These are phyloP conservation scores for Saturnia japonica DNA, from an alignment of 2,888 invertebrate species.

Conservation along the genomic window DNA sequence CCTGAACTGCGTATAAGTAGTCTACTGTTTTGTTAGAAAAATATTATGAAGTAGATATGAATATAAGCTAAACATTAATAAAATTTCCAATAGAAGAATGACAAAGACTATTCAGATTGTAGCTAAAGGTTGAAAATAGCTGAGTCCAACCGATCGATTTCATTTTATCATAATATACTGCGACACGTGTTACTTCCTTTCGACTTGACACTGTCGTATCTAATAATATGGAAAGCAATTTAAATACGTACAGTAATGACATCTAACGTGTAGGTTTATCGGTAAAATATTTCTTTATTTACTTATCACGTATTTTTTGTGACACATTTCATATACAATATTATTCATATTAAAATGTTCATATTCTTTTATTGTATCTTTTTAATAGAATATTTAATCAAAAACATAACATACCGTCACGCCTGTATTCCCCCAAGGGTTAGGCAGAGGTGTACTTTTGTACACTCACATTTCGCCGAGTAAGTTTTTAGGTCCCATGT, in stretches of 20 bases:
- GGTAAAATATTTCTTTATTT: neutral
- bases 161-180: neutral
- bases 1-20: neutral
- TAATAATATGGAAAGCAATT: neutral
- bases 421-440: too few species aligned
- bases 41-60: too few species aligned
- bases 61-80: too few species aligned
- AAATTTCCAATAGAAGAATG: too few species aligned
- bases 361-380: neutral
- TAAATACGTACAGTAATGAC: neutral
- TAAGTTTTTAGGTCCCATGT: too few species aligned
- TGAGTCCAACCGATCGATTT: neutral
- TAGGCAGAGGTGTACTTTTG: too few species aligned
- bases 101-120: too few species aligned
- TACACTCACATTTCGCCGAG: too few species aligned
- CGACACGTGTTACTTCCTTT: neutral
- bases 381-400: neutral
- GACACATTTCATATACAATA: neutral
- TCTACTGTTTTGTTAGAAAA: too few species aligned
- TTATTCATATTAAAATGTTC: neutral
- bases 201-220: neutral
- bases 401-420: too few species aligned
- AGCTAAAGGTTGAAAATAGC: neutral
- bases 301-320: neutral
- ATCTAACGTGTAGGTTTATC: neutral